Base-by-base conservation (phyloP, 2,113 vertebrate genomes). In the Prinia subflava region DNA sequence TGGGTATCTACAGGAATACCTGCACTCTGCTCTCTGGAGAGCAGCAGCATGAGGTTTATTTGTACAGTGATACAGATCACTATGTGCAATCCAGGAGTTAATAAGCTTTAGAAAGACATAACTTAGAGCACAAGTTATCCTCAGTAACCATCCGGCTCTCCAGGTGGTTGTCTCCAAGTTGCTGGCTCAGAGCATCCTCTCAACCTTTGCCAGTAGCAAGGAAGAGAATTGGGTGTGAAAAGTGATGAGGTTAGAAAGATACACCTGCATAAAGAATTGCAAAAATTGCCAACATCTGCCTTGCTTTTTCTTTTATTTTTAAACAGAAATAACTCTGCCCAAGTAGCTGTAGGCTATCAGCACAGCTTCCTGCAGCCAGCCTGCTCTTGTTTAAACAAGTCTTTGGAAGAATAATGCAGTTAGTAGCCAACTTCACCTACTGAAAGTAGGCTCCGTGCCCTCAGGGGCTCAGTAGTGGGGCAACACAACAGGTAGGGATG, bases 291-390 rank as follows among this genome's bases (percentile, higher is more conserved):
- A 65, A 39, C 41, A 67, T 49, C 62, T 63, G 55, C 74, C 46
- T 67, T 46, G 15, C 27, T 47, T 64, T 67, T n/a, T 25, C 10
- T 49, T 60, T 42, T 20, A 24, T 44, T 64, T 92, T 47, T 46
- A 65, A 93, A 87, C 30, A 57, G 74, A 79, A 93, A 60, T 62
- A 83, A 49, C 59, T 80, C 56, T 62, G 24, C 83, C 28, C 24
- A 68, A 76, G 87, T 75, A 71, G 87, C 95, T 89, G 65, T 20
- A 87, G 91, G 94, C 89, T 71, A 94, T 67, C 25, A 2, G 55
- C 60, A 42, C 39, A 83, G 78, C 59, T 47, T 80, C 75, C 81
- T 74, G 59, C 73, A 93, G 88, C 57, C 52, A 92, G 60, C 13
- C 56, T 62, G 41, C 33, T 75, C 81, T 42, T 22, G 5, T 68